A percentile compares a stretch with the other conserved stretches of the same genome.
Evolutionary conservation across 2,888 invertebrate genomes (phyloP).

Genomic region (Phortica magna): DNA sequence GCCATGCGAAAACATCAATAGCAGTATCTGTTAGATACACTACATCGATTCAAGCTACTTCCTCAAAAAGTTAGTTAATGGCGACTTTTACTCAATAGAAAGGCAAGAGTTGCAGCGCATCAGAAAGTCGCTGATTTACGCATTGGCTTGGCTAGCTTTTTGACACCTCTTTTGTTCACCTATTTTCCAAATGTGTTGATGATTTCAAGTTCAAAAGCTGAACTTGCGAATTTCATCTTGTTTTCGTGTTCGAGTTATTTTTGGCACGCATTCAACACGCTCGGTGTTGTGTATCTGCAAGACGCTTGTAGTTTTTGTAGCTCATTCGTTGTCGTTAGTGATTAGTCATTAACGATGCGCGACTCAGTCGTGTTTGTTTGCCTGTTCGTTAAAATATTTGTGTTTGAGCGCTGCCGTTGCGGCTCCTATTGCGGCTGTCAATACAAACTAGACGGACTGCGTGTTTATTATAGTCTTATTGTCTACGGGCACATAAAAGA

Average conservation of each 20-base stretch:
- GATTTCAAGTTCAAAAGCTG: conserved; percentile 67
- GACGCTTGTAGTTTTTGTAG: not conserved
- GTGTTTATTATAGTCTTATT: not conserved
- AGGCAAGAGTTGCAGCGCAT: too few species aligned
- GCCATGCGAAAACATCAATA: too few species aligned
- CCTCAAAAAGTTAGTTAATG: too few species aligned
- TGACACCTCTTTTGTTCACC: conserved; percentile 1
- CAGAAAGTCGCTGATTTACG: too few species aligned
- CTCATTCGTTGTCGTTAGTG: not conserved
- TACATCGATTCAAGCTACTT: too few species aligned
- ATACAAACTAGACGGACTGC: not conserved
- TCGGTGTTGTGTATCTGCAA: not conserved
- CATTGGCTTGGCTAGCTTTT: not conserved
- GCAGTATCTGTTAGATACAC: too few species aligned
- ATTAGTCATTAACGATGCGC: not conserved
- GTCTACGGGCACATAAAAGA: not conserved
- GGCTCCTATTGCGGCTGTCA: conserved; percentile 20
- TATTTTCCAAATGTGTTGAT: conserved; percentile 6
- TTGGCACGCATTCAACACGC: not conserved
- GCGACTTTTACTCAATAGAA: too few species aligned
- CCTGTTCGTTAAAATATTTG: not conserved
- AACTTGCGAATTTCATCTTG: conserved; percentile 62
- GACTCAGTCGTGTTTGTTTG: not conserved
- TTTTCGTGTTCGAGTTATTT: not conserved
- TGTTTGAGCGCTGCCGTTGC: conserved; percentile 35